A percentile compares a stretch with the other conserved stretches of the same genome.
Conservation (phyloP, 2,888 invertebrate species). For the Anaspis maculata region DNA sequence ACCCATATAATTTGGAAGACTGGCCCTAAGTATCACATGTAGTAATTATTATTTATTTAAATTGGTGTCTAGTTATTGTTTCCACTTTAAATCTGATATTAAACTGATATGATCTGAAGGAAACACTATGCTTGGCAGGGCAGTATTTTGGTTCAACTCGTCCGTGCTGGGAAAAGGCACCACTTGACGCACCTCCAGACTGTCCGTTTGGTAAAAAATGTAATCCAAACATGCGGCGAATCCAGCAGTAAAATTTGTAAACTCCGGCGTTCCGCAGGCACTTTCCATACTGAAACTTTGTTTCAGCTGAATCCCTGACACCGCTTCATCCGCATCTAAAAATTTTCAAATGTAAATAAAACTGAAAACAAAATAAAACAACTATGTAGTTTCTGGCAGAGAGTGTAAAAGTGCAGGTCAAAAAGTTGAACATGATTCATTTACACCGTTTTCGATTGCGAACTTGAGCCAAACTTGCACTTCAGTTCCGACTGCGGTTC, state of each 20-base stretch:
- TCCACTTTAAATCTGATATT: slow-evolving; percentile 67
- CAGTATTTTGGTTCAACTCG: slow-evolving; percentile 63
- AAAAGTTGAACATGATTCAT: no score
- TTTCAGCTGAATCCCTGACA: slow-evolving; percentile 52
- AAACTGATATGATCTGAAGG: slow-evolving; percentile 93
- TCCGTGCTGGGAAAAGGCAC: slow-evolving; percentile 75
- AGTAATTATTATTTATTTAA: slow-evolving; percentile 1
- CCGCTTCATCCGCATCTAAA: slow-evolving; percentile 56
- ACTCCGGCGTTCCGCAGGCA: slow-evolving; percentile 78
- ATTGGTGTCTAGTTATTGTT: slow-evolving; percentile 10
- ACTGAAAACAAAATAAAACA: slow-evolving; percentile 1
- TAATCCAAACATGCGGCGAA: slow-evolving; percentile 90
- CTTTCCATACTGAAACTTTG: slow-evolving; percentile 63
- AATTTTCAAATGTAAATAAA: slow-evolving; percentile 2
- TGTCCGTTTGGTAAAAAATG: slow-evolving; percentile 69
- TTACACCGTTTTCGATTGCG: no score
- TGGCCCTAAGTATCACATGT: no score
- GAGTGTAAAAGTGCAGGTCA: no score
- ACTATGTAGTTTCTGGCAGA: no score
- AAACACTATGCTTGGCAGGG: slow-evolving; percentile 80
- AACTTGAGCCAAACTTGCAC: no score
- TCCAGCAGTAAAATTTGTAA: slow-evolving; percentile 76
- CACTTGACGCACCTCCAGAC: slow-evolving; percentile 57
- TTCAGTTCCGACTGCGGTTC: no score
- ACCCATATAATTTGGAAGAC: no score